phyloP scores from a whole-genome alignment of 2,888 invertebrate species.

The Acronicta leporina region DNA sequence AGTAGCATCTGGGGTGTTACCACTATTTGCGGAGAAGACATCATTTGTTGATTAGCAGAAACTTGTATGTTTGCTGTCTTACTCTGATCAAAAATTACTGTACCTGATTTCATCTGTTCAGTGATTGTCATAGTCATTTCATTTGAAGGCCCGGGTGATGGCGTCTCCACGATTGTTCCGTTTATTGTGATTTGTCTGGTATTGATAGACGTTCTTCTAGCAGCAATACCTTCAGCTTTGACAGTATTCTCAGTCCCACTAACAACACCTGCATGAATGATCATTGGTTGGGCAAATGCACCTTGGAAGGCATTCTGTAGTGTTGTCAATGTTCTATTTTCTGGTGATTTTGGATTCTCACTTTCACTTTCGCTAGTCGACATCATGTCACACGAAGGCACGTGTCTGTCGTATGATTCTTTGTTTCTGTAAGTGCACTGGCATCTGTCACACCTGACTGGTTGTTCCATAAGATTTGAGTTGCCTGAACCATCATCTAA shows the following conservation, averaged over 20 bases:
- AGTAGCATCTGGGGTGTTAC: conserved; percentile 86
- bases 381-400: conserved; percentile 93
- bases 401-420: conserved; percentile 94
- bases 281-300: conserved; percentile 86
- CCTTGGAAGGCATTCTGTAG: conserved; percentile 86
- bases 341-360: conserved; percentile 90
- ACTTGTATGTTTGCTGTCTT: conserved; percentile 84
- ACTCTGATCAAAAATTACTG: conserved; percentile 84
- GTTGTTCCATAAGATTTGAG: conserved; percentile 90
- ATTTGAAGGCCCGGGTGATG: conserved; percentile 85
- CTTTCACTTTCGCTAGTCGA: conserved; percentile 95
- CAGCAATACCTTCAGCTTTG: conserved; percentile 85
- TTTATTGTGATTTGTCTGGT: conserved; percentile 88
- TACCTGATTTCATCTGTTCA: conserved; percentile 86
- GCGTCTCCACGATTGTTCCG: conserved; percentile 87
- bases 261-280: conserved; percentile 85
- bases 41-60: conserved; percentile 81
- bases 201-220: conserved; percentile 85
- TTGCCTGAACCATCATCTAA: conserved; percentile 77
- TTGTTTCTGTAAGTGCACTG: conserved; percentile 95
- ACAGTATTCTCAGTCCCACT: conserved; percentile 82
- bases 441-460: conserved; percentile 96
- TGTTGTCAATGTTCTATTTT: conserved; percentile 85
- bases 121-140: conserved; percentile 87
- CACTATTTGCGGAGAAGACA: conserved; percentile 86